Base-by-base conservation (phyloP, 2,797 vertebrate species). In the Liasis olivaceus region DNA sequence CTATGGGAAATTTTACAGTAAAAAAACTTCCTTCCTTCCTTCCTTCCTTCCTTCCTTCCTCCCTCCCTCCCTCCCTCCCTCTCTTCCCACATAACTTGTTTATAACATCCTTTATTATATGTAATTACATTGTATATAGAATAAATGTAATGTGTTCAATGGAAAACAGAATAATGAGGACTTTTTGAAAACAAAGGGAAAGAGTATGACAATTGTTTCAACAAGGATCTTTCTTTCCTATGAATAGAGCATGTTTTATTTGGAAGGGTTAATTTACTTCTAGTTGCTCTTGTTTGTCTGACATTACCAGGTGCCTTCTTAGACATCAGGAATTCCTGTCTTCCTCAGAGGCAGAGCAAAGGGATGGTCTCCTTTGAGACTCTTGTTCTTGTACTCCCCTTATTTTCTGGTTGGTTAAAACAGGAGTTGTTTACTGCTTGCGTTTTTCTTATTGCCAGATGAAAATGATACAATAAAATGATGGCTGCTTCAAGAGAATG, bases 351-450 rank as follows among this genome's bases (percentile, higher is more conserved):
- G 51, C 54, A 90, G 81, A 90, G 14, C 56, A 90, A 58, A 87
- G 1, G 81, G 56, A 77, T 54, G 0, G 1, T 63, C 5, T 42
- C 0, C 64, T 0, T n/a, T 3, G 64, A 92, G 60, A 20, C 12
- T 63, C 5, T 89, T 85, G 54, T 42, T 85, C 13, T 92, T 88
- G 22, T n/a, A 88, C 89, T 69, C 1, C 22, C 0, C 12, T 1
- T 42, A 87, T 86, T 91, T 95, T 93, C 88, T 87, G 60, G 90
- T 63, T 66, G 28, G 85, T 72, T 56, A 3, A 58, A 26, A 93
- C 47, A 1, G 51, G 89, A 92, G 47, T 12, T 31, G 26, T 87
- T 26, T 85, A 84, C 36, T 59, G 51, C 36, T 86, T 77, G 85
- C 13, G 3, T 14, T 51, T 92, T 56, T 91, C 14, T 69, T 60